Evolutionary conservation across 2,797 vertebrate genomes (phyloP).

Genomic region (Australoheros facetus): DNA sequence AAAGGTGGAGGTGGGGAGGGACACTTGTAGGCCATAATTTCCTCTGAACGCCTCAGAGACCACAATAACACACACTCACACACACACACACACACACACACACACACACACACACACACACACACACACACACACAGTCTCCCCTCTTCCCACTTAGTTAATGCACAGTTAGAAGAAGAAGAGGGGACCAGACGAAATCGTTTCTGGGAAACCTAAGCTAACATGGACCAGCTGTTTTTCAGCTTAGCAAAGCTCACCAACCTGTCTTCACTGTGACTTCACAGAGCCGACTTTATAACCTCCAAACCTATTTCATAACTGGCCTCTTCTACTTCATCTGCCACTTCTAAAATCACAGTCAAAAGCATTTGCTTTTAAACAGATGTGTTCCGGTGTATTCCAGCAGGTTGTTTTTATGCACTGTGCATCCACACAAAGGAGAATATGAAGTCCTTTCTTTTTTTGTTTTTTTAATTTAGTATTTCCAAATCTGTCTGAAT

Average conservation of each 20-base stretch:
- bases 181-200: conserved; percentile 64
- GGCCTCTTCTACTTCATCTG: conserved; percentile 12
- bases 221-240: conserved; percentile 76
- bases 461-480: not conserved
- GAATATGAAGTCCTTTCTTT: not conserved
- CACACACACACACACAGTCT: conserved; percentile 19
- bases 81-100: not conserved
- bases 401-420: not conserved
- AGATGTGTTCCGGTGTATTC: not conserved
- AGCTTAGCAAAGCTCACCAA: conserved; percentile 61
- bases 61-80: conserved; percentile 23
- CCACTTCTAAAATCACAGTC: not conserved
- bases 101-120: not conserved
- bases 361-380: not conserved
- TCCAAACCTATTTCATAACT: conserved; percentile 29
- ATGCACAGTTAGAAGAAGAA: conserved; percentile 58
- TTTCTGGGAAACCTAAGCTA: conserved; percentile 78
- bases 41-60: conserved; percentile 50
- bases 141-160: conserved; percentile 47
- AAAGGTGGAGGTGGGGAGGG: conserved; percentile 70
- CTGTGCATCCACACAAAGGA: not conserved
- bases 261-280: conserved; percentile 63
- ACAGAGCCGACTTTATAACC: conserved; percentile 41
- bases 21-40: conserved; percentile 71
- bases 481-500: not conserved